Evolutionary conservation across 2,113 vertebrate species (phyloP).

Genomic region (Physeter macrocephalus): DNA sequence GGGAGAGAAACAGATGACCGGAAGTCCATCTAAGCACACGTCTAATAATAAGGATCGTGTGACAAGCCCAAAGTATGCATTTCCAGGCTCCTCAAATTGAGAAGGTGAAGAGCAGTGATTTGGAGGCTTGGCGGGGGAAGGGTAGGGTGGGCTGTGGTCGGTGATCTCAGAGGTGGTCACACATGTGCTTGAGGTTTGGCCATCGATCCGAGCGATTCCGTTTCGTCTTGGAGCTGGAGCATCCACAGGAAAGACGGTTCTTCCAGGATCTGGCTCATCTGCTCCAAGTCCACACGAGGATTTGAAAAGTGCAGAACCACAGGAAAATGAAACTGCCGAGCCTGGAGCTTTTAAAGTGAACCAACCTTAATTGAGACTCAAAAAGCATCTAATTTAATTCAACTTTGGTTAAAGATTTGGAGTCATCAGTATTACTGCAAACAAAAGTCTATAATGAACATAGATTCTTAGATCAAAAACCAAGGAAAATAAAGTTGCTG

Average conservation of each 20-base stretch:
- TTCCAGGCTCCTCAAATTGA: rapidly evolving
- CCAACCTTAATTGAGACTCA: background rate
- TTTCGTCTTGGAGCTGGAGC: background rate
- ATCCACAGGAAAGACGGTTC: background rate
- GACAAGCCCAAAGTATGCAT: rapidly evolving
- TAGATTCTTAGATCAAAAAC: background rate
- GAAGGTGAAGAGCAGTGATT: rapidly evolving
- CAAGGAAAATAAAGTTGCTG: background rate
- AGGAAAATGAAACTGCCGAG: background rate
- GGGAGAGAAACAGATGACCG: background rate
- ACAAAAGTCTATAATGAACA: background rate
- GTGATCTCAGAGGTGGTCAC: background rate
- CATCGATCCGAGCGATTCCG: rapidly evolving
- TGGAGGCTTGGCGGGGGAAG: rapidly evolving
- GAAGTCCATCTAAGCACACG: rapidly evolving
- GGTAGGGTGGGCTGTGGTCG: rapidly evolving
- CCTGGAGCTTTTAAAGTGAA: background rate
- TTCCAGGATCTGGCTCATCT: background rate
- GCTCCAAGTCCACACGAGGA: background rate
- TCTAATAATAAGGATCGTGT: rapidly evolving
- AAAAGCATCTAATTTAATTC: background rate
- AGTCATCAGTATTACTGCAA: background rate
- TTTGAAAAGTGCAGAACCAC: background rate
- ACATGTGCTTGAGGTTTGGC: background rate
- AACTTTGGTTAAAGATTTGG: background rate